Evolutionary conservation across 2,888 invertebrate genomes (phyloP), one percentile per base, ranked within the genome.

Genomic region (Megastigmus dorsalis): DNA sequence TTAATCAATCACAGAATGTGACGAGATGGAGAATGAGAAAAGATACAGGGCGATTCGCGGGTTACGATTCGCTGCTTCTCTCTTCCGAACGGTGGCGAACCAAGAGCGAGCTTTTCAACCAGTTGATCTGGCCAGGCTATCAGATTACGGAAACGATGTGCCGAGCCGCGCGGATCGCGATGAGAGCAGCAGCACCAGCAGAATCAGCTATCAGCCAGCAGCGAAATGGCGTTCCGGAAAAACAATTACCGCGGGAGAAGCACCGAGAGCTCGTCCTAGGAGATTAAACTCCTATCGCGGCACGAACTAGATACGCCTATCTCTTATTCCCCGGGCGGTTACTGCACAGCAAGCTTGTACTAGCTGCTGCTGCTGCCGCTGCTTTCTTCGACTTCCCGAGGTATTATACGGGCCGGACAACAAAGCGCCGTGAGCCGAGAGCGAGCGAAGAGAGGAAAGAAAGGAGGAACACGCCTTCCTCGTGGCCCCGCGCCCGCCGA

Each of bases 211-310:
- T n/a, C n/a, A n/a, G n/a, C n/a, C n/a, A n/a, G n/a, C n/a, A n/a
- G n/a, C n/a, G n/a, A n/a, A n/a, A n/a, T 38, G 26, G 13, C 48
- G 23, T 23, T 20, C 50, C 1, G 38, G 52, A 38, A 23, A 41
- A 65, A 65, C 28, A 52, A 65, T 65, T 48, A 52, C 38, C 28
- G 30, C n/a, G n/a, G n/a, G n/a, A n/a, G n/a, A n/a, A n/a, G n/a
- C n/a, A n/a, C 45, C 7, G n/a, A 23, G 48, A n/a, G 15, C 36
- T n/a, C 18, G 48, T 36, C 1, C n/a, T n/a, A n/a, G n/a, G 36
- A 36, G 63, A 63, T 63, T 36, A 33, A 48, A 45, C 3, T 36
- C 48, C 10, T 1, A 43, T 60, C 45, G 6, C 15, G 23, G 3
- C 10, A 6, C 13, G 38, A 20, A 30, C 33, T 20, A 48, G 48